Evolutionary conservation across 2,888 invertebrate genomes (phyloP).

Genomic region (Drosophila melanosoma): DNA sequence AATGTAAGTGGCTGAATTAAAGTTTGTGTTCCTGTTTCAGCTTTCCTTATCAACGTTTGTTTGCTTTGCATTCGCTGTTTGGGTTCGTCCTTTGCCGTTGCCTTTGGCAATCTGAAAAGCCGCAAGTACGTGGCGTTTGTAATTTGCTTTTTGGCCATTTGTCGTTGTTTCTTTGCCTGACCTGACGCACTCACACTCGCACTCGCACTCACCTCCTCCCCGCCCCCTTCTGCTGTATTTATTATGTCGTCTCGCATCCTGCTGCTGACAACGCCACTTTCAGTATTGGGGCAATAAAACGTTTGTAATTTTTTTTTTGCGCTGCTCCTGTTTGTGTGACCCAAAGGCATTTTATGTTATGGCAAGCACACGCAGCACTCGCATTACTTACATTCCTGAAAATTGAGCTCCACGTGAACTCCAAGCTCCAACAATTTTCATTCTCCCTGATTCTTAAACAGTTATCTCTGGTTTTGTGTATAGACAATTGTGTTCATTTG

Average conservation of each 20-base stretch:
- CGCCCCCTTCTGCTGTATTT: background rate
- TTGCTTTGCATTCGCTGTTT: conserved; percentile 46
- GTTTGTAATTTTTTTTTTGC: conserved; percentile 46
- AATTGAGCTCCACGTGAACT: conserved; percentile 1
- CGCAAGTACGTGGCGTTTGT: conserved; percentile 64
- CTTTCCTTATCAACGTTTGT: conserved; percentile 52
- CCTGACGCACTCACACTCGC: background rate
- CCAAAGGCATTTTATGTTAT: conserved; percentile 64
- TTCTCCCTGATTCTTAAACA: conserved; percentile 45
- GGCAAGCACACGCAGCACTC: conserved; percentile 61
- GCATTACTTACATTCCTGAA: conserved; percentile 8
- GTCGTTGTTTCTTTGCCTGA: conserved; percentile 28
- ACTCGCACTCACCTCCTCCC: background rate
- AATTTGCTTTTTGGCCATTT: conserved; percentile 59
- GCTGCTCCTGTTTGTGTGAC: conserved; percentile 25
- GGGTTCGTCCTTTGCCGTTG: conserved; percentile 12
- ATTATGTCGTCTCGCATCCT: conserved; percentile 22
- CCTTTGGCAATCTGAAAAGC: conserved; percentile 42
- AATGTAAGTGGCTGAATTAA: conserved; percentile 34
- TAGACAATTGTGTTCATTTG: background rate
- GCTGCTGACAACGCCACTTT: conserved; percentile 76
- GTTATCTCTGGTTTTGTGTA: conserved; percentile 53
- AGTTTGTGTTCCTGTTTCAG: background rate
- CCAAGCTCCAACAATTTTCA: conserved; percentile 14
- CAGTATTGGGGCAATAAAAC: conserved; percentile 65